Percentiles rank a stretch among this genome's conserved stretches.
Evolutionary conservation across 2,113 vertebrate species (phyloP).

Genomic region (Psephotus haematonotus): DNA sequence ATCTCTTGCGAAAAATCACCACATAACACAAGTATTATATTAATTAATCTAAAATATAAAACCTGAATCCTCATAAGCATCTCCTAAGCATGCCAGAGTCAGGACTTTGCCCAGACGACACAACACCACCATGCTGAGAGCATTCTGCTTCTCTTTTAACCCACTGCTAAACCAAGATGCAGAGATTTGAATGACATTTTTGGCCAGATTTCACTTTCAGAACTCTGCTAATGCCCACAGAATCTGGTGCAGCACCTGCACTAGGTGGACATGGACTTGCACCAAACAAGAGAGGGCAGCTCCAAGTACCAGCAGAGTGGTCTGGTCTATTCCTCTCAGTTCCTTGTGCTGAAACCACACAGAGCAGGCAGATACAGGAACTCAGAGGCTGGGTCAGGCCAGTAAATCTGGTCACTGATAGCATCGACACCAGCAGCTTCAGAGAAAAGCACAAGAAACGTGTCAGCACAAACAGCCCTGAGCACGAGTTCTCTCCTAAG

Average conservation of each 20-base stretch:
- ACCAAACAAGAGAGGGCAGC: neutral
- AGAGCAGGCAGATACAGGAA: neutral
- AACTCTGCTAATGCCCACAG: neutral
- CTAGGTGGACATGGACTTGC: too few species aligned
- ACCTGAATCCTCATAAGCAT: neutral
- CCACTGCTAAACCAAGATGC: neutral
- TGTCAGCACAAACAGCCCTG: rapidly evolving
- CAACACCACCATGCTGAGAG: neutral
- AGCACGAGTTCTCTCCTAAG: neutral
- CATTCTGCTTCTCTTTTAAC: neutral
- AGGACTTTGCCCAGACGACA: neutral
- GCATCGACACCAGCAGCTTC: neutral
- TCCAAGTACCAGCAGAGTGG: neutral
- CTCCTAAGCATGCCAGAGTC: neutral
- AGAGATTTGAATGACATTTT: neutral
- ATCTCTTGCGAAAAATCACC: neutral
- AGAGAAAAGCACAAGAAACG: neutral
- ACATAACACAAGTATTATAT: neutral
- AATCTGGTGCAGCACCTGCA: neutral
- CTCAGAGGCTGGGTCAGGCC: neutral
- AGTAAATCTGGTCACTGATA: neutral
- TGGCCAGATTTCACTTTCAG: neutral
- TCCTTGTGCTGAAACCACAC: neutral
- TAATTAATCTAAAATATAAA: neutral
- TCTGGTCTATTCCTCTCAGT: neutral